These are phyloP conservation scores for Ancistrus triradiatus DNA, from an alignment of 2,113 vertebrate genomes.

Conservation along the genomic window DNA sequence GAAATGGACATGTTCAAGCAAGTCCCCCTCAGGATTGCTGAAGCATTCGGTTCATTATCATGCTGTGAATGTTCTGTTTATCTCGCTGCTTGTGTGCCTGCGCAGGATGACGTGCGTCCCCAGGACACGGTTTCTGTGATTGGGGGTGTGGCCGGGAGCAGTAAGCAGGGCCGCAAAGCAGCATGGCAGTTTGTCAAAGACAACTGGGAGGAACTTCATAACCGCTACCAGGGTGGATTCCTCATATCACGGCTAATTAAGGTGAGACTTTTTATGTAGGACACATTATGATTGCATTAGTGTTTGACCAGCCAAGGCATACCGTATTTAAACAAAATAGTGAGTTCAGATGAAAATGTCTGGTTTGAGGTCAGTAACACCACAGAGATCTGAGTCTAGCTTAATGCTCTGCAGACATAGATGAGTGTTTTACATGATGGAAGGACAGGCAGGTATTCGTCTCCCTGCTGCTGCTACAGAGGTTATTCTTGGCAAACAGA, in stretches of 20 bases:
- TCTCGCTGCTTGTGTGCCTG: neutral
- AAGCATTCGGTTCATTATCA: neutral
- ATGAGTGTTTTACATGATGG: too few relatives aligned
- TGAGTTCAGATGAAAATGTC: too few relatives aligned
- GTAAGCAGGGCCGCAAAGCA: conserved; percentile 90
- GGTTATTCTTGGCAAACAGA: too few relatives aligned
- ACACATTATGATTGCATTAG: too few relatives aligned
- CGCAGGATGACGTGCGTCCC: conserved; percentile 94
- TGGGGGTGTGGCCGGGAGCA: conserved; percentile 92
- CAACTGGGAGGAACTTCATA: conserved; percentile 97
- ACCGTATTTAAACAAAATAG: neutral
- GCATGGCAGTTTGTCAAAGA: conserved; percentile 97
- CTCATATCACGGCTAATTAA: conserved; percentile 97
- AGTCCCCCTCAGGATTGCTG: neutral
- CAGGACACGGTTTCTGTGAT: conserved; percentile 97
- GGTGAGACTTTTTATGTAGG: conserved; percentile 59
- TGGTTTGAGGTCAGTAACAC: too few relatives aligned
- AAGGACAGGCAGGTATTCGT: too few relatives aligned
- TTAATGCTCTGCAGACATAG: too few relatives aligned
- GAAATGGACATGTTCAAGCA: neutral
- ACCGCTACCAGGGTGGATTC: conserved; percentile 98
- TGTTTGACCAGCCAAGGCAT: neutral
- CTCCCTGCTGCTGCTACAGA: too few relatives aligned
- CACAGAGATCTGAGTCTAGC: too few relatives aligned
- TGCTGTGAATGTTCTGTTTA: neutral